These are phyloP conservation scores for Neoniphon sammara DNA, from an alignment of 2,797 vertebrate species.

Conservation along the genomic window DNA sequence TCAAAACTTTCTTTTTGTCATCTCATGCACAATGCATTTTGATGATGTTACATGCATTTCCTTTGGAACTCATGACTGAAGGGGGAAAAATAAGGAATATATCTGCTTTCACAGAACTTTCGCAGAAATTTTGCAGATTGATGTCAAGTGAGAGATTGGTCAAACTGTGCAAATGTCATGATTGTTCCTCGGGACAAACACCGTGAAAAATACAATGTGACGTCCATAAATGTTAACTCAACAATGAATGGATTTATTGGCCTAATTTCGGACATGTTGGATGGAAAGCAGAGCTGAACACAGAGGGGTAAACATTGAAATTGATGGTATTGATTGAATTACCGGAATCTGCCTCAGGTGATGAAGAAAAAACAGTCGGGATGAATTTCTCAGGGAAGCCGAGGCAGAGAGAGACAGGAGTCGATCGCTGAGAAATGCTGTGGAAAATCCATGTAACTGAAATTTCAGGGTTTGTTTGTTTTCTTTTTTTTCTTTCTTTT, in stretches of 20 bases:
- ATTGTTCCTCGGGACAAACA: background rate
- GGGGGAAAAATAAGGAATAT: background rate
- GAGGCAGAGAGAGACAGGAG: conserved; percentile 5
- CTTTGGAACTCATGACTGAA: background rate
- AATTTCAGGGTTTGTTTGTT: no score
- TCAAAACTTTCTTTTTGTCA: background rate
- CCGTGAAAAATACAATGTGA: conserved; percentile 41
- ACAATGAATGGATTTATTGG: conserved; percentile 61
- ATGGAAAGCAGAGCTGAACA: conserved; percentile 65
- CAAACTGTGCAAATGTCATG: background rate
- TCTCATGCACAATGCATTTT: no score
- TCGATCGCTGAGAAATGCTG: background rate
- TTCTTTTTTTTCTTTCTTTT: no score
- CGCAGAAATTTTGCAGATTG: background rate
- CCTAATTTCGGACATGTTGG: conserved; percentile 60
- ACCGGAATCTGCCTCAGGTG: conserved; percentile 66
- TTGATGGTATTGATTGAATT: conserved; percentile 75
- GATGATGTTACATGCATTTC: background rate
- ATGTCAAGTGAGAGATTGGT: background rate
- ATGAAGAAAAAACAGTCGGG: conserved; percentile 38
- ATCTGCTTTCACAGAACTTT: background rate
- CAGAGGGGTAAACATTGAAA: conserved; percentile 69
- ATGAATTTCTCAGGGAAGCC: conserved; percentile 36
- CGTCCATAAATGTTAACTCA: conserved; percentile 63
- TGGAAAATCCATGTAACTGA: no score